Conservation (phyloP, 1,140 invertebrate species). For the Pinna nobilis region DNA sequence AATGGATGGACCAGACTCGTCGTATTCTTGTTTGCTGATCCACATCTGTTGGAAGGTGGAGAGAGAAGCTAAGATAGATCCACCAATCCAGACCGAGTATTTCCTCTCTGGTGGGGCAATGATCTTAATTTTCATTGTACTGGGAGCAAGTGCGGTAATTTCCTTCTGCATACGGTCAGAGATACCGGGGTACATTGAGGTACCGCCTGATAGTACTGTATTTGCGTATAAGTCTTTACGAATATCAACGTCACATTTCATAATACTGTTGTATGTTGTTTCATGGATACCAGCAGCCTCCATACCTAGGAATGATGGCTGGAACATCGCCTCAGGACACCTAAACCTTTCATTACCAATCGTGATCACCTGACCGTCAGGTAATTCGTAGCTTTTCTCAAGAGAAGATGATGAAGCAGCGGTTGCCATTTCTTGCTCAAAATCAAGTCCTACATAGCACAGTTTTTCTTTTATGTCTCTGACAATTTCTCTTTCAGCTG, state of each 20-base stretch:
- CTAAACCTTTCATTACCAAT: conserved; percentile 87
- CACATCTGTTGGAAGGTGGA: conserved; percentile 81
- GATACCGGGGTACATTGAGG: conserved; percentile 81
- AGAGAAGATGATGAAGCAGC: conserved; percentile 66
- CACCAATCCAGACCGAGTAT: conserved; percentile 78
- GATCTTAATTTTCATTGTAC: conserved; percentile 85
- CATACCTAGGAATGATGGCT: conserved; percentile 69
- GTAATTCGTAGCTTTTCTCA: conserved; percentile 62
- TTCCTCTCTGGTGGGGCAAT: conserved; percentile 92
- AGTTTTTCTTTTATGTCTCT: too few species aligned
- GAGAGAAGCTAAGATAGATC: conserved; percentile 78
- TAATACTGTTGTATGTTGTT: conserved; percentile 88
- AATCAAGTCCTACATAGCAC: conserved; percentile 78
- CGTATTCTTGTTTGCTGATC: conserved; percentile 84
- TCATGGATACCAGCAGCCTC: conserved; percentile 68
- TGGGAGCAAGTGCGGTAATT: conserved; percentile 78
- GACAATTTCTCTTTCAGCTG: too few species aligned
- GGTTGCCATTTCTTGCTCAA: conserved; percentile 94
- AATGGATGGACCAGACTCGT: too few species aligned
- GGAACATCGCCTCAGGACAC: conserved; percentile 83
- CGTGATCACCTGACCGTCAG: conserved; percentile 77
- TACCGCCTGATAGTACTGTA: conserved; percentile 86
- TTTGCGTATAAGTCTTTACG: conserved; percentile 93
- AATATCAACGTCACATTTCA: conserved; percentile 82
- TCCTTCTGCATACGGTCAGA: conserved; percentile 80